Percentiles rank a stretch among this genome's conserved stretches.
These are phyloP conservation scores for Pammene fasciana DNA, from an alignment of 2,888 invertebrate genomes.

Conservation along the genomic window DNA sequence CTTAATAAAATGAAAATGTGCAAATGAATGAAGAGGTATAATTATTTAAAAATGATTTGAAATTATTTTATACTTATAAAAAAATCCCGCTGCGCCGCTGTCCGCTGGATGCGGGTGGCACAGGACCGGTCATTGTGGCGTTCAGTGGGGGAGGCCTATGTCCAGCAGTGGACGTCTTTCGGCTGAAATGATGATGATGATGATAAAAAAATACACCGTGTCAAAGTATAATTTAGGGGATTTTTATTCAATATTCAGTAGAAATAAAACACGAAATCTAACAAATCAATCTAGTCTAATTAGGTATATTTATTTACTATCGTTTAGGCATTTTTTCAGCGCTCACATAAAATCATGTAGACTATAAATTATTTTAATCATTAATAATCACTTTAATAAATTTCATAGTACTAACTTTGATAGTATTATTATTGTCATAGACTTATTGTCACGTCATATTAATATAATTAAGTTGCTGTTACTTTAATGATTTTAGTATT, in stretches of 20 bases:
- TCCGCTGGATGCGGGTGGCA: too few relatives aligned
- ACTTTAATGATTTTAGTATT: background rate
- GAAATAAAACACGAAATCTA: constrained; percentile 44
- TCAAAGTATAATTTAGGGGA: too few relatives aligned
- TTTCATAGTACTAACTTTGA: constrained; percentile 21
- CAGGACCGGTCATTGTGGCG: too few relatives aligned
- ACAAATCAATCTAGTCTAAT: constrained; percentile 62
- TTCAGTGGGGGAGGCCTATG: too few relatives aligned
- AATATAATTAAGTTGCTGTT: background rate
- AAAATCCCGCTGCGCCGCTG: too few relatives aligned
- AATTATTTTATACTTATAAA: too few relatives aligned
- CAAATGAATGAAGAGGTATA: too few relatives aligned
- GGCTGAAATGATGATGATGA: too few relatives aligned
- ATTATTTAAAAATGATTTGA: too few relatives aligned
- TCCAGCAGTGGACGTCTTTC: too few relatives aligned
- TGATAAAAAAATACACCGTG: too few relatives aligned
- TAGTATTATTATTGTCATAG: constrained; percentile 48
- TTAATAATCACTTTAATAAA: constrained; percentile 27
- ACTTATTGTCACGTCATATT: constrained; percentile 31
- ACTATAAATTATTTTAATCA: constrained; percentile 32
- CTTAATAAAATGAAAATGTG: too few relatives aligned
- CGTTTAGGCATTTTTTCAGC: constrained; percentile 72
- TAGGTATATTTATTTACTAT: constrained; percentile 50
- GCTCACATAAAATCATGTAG: constrained; percentile 58
- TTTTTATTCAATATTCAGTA: background rate